phyloP scores from a whole-genome alignment of 2,888 invertebrate species.

The Cynaeus angustus region DNA sequence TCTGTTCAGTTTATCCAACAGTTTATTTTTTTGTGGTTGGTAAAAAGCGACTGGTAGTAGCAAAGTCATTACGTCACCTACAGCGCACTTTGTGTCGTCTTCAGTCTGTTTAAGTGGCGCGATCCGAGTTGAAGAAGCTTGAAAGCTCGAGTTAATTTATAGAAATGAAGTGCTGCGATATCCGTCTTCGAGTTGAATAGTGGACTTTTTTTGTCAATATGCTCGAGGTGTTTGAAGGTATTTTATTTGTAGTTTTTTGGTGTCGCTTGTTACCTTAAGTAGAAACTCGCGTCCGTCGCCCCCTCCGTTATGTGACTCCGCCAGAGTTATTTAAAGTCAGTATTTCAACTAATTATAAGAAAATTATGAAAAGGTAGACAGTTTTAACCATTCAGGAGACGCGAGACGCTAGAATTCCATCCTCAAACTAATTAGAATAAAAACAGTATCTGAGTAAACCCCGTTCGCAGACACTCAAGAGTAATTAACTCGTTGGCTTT shows the following conservation, averaged over 20 bases:
- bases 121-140: conserved; percentile 24
- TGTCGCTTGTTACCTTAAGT: conserved; percentile 9
- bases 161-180: conserved; percentile 18
- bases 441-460: conserved; percentile 17
- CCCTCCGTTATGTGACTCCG: background rate
- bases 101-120: conserved; percentile 34
- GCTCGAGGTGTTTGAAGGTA: conserved; percentile 36
- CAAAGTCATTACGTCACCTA: conserved; percentile 38
- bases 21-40: conserved; percentile 36
- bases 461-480: conserved; percentile 32
- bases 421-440: conserved; percentile 28
- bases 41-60: conserved; percentile 30
- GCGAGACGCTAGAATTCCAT: conserved; percentile 13
- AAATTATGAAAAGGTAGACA: conserved; percentile 24
- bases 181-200: background rate
- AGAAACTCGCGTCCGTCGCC: conserved; percentile 5
- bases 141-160: conserved; percentile 18
- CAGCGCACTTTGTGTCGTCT: conserved; percentile 32
- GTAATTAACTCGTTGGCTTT: conserved; percentile 35
- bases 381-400: conserved; percentile 12
- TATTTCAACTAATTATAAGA: conserved; percentile 25
- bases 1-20: conserved; percentile 33
- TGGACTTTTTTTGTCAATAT: conserved; percentile 16
- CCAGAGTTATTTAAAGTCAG: background rate
- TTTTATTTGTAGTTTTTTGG: conserved; percentile 22